Conservation (phyloP, 2,113 vertebrate species). For the Tetrao urogallus region DNA sequence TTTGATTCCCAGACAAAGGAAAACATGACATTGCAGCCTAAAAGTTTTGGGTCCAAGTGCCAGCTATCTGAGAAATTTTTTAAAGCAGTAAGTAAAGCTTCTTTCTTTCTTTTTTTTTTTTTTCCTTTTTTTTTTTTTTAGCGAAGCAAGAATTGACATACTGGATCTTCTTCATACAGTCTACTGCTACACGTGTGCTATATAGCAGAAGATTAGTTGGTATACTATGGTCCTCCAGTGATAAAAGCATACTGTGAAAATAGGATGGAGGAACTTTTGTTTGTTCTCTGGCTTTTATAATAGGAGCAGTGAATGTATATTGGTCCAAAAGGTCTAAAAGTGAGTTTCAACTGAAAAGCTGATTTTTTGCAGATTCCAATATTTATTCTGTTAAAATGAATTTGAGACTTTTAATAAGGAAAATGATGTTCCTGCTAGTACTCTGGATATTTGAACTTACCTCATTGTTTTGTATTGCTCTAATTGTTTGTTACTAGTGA, state of each 20-base stretch:
- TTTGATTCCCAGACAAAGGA: constrained; percentile 99
- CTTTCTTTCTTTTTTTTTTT: background rate
- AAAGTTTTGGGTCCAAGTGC: constrained; percentile 98
- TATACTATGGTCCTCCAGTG: background rate
- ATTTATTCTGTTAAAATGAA: background rate
- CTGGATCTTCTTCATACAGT: background rate
- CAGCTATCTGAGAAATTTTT: constrained; percentile 94
- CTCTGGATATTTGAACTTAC: background rate
- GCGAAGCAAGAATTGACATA: background rate
- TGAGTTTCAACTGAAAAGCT: background rate
- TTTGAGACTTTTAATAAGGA: background rate
- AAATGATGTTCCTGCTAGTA: background rate
- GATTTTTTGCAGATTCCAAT: background rate
- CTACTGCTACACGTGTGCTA: background rate
- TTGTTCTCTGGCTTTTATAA: background rate
- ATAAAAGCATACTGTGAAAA: background rate
- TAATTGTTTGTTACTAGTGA: background rate
- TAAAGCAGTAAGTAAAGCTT: constrained; percentile 86
- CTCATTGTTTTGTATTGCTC: background rate
- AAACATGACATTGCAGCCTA: constrained; percentile 98
- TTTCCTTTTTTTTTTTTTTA: background rate
- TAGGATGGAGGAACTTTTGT: background rate
- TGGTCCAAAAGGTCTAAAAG: background rate
- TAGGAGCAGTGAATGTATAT: background rate
- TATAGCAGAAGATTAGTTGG: background rate